phyloP scores from a whole-genome alignment of 2,113 vertebrate species.

The Caretta caretta region DNA sequence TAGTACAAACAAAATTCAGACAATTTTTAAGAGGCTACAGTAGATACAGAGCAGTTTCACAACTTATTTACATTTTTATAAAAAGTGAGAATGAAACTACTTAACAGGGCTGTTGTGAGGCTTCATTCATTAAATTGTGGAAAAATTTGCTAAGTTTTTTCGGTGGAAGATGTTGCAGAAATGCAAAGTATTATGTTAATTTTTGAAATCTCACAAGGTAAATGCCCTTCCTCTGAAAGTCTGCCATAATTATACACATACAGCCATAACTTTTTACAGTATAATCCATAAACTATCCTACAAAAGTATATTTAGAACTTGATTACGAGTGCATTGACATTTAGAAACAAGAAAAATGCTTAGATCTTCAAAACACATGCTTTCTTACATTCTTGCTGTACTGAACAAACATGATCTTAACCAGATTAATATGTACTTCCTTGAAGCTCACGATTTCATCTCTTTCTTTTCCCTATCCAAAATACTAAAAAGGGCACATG shows the following conservation, averaged over 20 bases:
- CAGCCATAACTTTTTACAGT: neutral
- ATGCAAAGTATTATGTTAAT: neutral
- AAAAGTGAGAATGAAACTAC: neutral
- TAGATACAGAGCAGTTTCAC: neutral
- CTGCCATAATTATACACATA: neutral
- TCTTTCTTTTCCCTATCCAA: neutral
- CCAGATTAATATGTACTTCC: neutral
- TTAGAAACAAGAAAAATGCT: neutral
- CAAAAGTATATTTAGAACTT: neutral
- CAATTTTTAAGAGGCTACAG: neutral
- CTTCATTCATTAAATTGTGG: neutral
- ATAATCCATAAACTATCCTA: neutral
- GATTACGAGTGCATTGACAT: neutral
- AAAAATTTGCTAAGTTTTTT: neutral
- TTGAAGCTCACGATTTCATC: neutral
- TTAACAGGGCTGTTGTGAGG: fast-evolving
- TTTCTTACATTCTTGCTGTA: neutral
- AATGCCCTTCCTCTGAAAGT: neutral
- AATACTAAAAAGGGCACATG: neutral
- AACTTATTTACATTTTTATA: conserved; percentile 3
- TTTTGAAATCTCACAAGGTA: neutral
- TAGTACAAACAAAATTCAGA: conserved; percentile 5
- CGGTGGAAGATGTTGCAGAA: neutral
- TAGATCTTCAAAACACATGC: neutral
- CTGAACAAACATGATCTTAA: neutral